A percentile compares a stretch with the other conserved stretches of the same genome.
Conservation (phyloP, 2,113 vertebrate species). For the Halichoeres trimaculatus region DNA sequence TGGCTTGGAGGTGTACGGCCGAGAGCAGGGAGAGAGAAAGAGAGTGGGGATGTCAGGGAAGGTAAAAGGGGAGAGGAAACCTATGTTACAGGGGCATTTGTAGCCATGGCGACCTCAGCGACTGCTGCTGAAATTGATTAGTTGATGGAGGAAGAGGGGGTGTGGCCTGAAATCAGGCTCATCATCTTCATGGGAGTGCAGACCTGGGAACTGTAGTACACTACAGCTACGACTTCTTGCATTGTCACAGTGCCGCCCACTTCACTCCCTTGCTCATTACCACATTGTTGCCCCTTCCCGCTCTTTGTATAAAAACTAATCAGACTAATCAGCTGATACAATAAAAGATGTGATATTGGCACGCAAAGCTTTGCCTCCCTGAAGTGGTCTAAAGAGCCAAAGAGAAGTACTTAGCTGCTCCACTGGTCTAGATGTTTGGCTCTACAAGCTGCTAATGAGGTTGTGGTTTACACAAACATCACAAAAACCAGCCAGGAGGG, state of each 20-base stretch:
- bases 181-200: constrained; percentile 2
- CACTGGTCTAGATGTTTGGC: background rate
- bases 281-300: constrained; percentile 61
- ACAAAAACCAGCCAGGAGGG: constrained; percentile 4
- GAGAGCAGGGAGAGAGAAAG: constrained; percentile 42
- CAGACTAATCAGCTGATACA: constrained; percentile 59
- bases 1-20: constrained; percentile 78
- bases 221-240: constrained; percentile 15
- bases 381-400: background rate
- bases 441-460: constrained; percentile 16
- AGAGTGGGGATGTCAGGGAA: constrained; percentile 47
- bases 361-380: constrained; percentile 49
- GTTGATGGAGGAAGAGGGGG: constrained; percentile 38
- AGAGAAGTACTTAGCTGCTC: background rate
- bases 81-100: constrained; percentile 61
- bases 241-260: constrained; percentile 21
- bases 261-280: constrained; percentile 48
- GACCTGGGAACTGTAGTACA: constrained; percentile 42
- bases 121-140: constrained; percentile 58
- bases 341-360: constrained; percentile 55
- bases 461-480: constrained; percentile 3
- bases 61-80: constrained; percentile 70
- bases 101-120: constrained; percentile 63
- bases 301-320: constrained; percentile 68
- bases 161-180: constrained; percentile 38